phyloP scores from a whole-genome alignment of 2,113 vertebrate genomes.

The Pantherophis guttatus region DNA sequence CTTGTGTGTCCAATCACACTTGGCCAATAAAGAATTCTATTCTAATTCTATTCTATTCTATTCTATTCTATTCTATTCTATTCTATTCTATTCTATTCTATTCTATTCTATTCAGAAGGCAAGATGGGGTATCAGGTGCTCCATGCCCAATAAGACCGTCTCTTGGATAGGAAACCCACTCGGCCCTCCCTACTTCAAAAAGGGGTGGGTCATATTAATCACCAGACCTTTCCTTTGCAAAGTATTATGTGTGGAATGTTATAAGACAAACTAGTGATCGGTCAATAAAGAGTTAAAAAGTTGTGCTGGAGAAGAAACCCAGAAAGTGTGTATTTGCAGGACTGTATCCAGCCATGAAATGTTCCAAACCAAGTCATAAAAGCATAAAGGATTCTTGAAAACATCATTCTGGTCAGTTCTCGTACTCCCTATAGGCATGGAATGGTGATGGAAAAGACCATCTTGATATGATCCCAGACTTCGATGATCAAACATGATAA shows the following conservation, averaged over 20 bases:
- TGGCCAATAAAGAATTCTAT: too few species aligned
- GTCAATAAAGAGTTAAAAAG: not conserved
- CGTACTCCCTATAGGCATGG: not conserved
- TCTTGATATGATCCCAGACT: not conserved
- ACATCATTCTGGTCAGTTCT: not conserved
- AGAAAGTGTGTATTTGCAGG: not conserved
- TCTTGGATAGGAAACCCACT: not conserved
- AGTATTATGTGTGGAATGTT: not conserved
- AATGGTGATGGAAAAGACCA: not conserved
- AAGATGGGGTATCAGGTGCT: not conserved
- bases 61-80: too few species aligned
- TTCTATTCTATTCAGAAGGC: too few species aligned
- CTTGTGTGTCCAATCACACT: too few species aligned
- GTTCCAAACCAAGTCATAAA: not conserved
- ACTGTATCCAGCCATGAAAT: not conserved
- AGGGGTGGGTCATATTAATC: not conserved
- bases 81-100: too few species aligned
- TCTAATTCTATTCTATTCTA: too few species aligned
- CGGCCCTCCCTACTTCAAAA: not conserved
- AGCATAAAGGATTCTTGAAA: not conserved
- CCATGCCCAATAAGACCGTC: not conserved
- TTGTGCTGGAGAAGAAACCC: not conserved
- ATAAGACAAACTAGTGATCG: not conserved
- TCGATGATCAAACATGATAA: not conserved
- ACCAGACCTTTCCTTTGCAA: not conserved